Evolutionary conservation across 2,113 vertebrate species (phyloP).

Genomic region (Tetrao urogallus): DNA sequence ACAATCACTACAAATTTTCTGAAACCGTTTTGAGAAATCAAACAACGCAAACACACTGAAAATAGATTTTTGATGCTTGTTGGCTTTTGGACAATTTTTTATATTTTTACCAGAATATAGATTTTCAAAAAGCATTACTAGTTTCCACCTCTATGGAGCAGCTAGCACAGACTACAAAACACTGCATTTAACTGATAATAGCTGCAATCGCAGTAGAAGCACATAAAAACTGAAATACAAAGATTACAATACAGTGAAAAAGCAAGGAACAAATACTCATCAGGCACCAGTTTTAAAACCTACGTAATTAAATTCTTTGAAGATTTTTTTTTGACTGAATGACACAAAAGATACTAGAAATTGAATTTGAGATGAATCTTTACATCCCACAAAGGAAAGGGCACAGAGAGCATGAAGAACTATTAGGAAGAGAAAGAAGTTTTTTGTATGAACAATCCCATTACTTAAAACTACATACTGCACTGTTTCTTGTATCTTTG

Average conservation of each 20-base stretch:
- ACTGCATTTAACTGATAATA: slow-evolving; percentile 5
- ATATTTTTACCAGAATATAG: neutral
- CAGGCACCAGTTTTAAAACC: neutral
- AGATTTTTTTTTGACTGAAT: neutral
- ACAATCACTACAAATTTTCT: neutral
- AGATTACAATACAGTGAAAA: neutral
- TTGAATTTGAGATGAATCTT: neutral
- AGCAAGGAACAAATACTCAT: neutral
- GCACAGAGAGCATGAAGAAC: neutral
- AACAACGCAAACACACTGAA: neutral
- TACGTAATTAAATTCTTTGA: neutral
- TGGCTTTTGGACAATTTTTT: neutral
- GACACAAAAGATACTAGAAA: neutral
- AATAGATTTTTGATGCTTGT: neutral
- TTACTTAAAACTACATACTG: neutral
- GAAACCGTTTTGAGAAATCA: neutral
- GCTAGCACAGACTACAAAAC: neutral
- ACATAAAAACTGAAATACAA: neutral
- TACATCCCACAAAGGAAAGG: neutral
- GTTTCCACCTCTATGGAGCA: neutral
- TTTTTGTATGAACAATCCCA: neutral
- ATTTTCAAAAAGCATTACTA: neutral
- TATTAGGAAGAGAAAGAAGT: neutral
- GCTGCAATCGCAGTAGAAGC: neutral
- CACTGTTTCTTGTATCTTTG: neutral